Evolutionary conservation across 2,797 vertebrate genomes (phyloP).

Genomic region (Oceanodroma leucorhoa): DNA sequence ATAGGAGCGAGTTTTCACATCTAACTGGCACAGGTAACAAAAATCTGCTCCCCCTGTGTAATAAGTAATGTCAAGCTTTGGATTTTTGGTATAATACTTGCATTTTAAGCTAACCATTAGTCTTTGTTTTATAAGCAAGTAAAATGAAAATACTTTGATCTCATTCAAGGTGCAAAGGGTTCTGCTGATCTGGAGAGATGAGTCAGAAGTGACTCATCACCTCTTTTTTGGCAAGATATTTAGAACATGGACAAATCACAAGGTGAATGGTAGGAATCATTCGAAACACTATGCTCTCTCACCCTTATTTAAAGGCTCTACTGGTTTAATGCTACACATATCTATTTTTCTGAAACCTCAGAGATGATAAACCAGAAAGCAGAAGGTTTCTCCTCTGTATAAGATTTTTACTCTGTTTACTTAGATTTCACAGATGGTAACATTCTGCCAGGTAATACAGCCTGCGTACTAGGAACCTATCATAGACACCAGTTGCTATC

Average conservation of each 20-base stretch:
- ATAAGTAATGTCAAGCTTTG: background rate
- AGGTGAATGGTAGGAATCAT: constrained; percentile 39
- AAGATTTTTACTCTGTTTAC: background rate
- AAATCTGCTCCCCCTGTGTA: background rate
- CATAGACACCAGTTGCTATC: background rate
- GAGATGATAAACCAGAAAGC: background rate
- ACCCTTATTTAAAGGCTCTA: background rate
- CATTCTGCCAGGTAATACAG: background rate
- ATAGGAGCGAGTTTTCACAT: background rate
- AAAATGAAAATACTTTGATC: constrained; percentile 35
- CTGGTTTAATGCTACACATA: background rate
- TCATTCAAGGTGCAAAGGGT: constrained; percentile 45
- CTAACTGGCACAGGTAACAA: background rate
- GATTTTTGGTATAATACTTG: background rate
- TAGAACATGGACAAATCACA: constrained; percentile 53
- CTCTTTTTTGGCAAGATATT: constrained; percentile 43
- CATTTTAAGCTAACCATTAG: background rate
- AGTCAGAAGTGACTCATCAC: constrained; percentile 62
- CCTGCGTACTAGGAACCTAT: background rate
- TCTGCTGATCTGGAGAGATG: constrained; percentile 53
- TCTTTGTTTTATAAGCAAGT: constrained; percentile 16
- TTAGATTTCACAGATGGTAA: background rate
- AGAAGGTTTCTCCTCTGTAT: background rate
- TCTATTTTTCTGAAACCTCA: background rate
- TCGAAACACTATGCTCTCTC: background rate